These are phyloP conservation scores for Cinclus cinclus DNA, from an alignment of 2,113 vertebrate species.

Conservation along the genomic window DNA sequence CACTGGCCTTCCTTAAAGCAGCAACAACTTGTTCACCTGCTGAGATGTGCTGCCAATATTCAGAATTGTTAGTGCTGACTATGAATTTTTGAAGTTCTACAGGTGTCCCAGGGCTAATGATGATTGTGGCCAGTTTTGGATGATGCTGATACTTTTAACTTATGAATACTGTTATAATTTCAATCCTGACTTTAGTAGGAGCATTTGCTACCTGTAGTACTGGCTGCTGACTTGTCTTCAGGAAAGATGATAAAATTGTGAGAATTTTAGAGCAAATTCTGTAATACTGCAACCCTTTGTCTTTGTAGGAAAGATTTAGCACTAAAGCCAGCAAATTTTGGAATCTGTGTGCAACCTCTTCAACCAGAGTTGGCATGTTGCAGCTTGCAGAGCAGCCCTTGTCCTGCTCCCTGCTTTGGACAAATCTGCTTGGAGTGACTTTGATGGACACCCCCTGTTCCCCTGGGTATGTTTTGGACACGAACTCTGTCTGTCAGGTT, in stretches of 20 bases:
- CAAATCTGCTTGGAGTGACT: neutral
- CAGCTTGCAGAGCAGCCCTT: neutral
- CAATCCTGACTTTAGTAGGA: neutral
- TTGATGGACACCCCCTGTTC: neutral
- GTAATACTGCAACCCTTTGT: neutral
- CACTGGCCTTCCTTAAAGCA: neutral
- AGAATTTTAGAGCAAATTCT: neutral
- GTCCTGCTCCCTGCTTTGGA: neutral
- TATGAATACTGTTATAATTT: accelerated
- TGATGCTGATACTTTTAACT: neutral
- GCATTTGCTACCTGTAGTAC: neutral
- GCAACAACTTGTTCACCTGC: neutral
- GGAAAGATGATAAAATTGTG: neutral
- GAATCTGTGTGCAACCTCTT: neutral
- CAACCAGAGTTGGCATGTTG: accelerated
- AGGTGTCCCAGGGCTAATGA: neutral
- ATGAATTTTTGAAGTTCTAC: neutral
- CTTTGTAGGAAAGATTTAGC: neutral
- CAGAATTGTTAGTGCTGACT: neutral
- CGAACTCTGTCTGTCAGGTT: neutral
- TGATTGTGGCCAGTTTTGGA: neutral
- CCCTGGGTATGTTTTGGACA: neutral
- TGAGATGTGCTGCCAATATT: neutral
- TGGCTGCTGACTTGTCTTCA: neutral
- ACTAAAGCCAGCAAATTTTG: neutral